These are phyloP conservation scores for Pinctada fucata DNA, from an alignment of 2,888 invertebrate genomes.

Conservation along the genomic window DNA sequence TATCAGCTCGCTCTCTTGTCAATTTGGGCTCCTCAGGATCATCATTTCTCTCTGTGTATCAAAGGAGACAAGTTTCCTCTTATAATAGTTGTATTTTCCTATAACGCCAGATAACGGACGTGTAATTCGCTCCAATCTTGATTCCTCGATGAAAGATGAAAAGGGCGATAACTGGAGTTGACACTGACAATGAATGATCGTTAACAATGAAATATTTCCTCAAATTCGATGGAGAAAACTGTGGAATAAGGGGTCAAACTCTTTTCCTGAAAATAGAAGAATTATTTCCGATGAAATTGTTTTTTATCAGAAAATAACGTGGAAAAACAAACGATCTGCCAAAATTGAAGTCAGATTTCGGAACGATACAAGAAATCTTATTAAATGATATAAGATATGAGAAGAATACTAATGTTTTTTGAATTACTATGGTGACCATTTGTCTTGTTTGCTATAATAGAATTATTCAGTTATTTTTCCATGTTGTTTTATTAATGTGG, in stretches of 20 bases:
- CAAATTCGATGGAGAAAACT: neutral
- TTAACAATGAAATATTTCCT: constrained; percentile 21
- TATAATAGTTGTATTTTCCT: neutral
- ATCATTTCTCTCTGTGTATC: neutral
- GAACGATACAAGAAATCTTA: constrained; percentile 2
- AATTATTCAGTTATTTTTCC: constrained; percentile 7
- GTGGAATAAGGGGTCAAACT: too few species aligned
- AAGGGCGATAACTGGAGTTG: constrained; percentile 7
- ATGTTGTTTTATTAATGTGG: constrained; percentile 16
- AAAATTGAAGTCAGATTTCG: neutral
- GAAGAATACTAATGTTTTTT: neutral
- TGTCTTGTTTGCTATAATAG: constrained; percentile 9
- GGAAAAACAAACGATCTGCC: constrained; percentile 11
- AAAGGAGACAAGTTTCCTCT: neutral
- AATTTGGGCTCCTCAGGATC: neutral
- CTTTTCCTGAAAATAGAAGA: neutral
- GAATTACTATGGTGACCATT: neutral
- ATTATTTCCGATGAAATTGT: neutral
- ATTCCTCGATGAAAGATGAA: neutral
- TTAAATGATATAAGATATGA: neutral
- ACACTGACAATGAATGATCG: constrained; percentile 27
- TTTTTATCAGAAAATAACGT: constrained; percentile 7
- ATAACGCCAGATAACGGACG: constrained; percentile 1
- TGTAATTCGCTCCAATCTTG: neutral
- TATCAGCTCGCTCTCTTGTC: neutral